Evolutionary conservation across 92 coral and sea anemone genomes (phyloP), one percentile per base, ranked within the genome.

Genomic region (Hydrozoanthus gracilis): DNA sequence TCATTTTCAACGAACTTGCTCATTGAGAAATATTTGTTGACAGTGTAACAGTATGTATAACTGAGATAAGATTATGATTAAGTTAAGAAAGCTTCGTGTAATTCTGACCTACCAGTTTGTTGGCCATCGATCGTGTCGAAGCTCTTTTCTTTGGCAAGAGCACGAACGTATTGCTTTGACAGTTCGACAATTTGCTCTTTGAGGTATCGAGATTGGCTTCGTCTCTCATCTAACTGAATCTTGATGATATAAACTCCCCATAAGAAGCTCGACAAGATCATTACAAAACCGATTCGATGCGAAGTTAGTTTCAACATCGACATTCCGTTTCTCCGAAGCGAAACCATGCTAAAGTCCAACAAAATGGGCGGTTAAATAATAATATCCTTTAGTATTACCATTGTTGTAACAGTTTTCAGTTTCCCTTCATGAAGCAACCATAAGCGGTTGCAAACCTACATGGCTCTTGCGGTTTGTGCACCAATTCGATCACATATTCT

Each of bases 221-320:
- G 77, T 76, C 92, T 88, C 71, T 93, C 93, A 74, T 93, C 98
- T 6, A 96, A 88, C 51, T 96, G 98, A 11, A 91, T 51, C 80
- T 91, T 95, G 9, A 96, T 89, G 45, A 95, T 64, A 77, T 96
- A 96, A 65, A 96, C 83, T 6, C 96, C 98, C 99, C 99, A 96
- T 6, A 95, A n/a, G 84, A 96, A 92, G 73, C 94, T 88, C 13
- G 90, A 60, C 7, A 92, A 66, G 45, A 94, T 91, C 50, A 95
- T 79, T 10, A 90, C 52, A 3, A 90, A 55, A 7, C 98, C 93
- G 45, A 95, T 73, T 52, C 96, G 91, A 83, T 90, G 95, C 7
- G 98, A 89, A 10, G 92, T 73, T 8, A 95, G 91, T 70, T 78
- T 83, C 85, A 58, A 62, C 46, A 16, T 14, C 84, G 73, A 47